A percentile compares a stretch with the other conserved stretches of the same genome.
Evolutionary conservation across 2,888 invertebrate genomes (phyloP).

Genomic region (Lochmaea crataegi): DNA sequence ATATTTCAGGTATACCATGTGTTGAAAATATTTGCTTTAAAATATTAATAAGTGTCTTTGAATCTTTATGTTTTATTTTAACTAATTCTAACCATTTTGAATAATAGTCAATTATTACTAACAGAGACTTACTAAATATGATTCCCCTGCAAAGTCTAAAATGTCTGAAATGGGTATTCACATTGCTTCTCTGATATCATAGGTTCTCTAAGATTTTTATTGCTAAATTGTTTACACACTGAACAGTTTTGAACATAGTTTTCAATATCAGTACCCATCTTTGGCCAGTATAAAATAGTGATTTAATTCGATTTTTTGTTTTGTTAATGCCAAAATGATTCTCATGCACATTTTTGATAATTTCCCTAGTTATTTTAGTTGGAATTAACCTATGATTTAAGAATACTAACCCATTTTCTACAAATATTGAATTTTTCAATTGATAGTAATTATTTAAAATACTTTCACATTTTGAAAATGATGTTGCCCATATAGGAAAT

Average conservation of each 20-base stretch:
- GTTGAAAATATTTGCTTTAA: neutral
- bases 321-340: too few relatives aligned
- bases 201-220: conserved; percentile 40
- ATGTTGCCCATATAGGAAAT: too few relatives aligned
- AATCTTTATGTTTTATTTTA: neutral
- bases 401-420: too few relatives aligned
- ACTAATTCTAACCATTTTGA: conserved; percentile 39
- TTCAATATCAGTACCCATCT: conserved; percentile 2
- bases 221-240: conserved; percentile 37
- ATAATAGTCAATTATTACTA: conserved; percentile 44
- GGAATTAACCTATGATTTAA: too few relatives aligned
- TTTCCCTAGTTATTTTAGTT: too few relatives aligned
- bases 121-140: conserved; percentile 42
- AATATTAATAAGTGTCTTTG: neutral
- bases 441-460: too few relatives aligned
- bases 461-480: too few relatives aligned
- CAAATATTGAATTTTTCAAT: too few relatives aligned
- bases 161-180: conserved; percentile 41
- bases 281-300: neutral
- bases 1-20: neutral
- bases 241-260: conserved; percentile 41
- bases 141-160: conserved; percentile 33
- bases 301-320: too few relatives aligned
- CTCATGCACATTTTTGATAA: too few relatives aligned
- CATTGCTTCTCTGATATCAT: conserved; percentile 8